Evolutionary conservation across 2,888 invertebrate species (phyloP).

Genomic region (Drosophila meridiana): DNA sequence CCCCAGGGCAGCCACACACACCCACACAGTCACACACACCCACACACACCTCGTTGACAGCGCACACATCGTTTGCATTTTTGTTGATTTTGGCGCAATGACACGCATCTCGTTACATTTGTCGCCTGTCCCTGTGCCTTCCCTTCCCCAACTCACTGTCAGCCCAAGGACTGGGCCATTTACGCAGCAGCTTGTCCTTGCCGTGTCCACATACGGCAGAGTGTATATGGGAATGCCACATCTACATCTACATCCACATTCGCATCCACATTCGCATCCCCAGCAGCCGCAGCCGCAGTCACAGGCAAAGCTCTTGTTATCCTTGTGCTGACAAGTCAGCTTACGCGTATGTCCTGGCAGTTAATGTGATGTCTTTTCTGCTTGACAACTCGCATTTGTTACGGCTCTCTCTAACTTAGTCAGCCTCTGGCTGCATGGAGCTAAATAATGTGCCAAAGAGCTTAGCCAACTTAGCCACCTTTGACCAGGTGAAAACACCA

Average conservation of each 20-base stretch:
- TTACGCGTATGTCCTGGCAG: conserved; percentile 39
- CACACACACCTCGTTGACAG: conserved; percentile 33
- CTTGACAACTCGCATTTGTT: conserved; percentile 27
- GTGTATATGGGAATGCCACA: neutral
- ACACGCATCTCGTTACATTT: conserved; percentile 75
- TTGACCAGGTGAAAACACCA: neutral
- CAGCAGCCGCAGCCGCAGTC: conserved; percentile 8
- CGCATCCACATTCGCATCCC: neutral
- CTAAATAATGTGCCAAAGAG: conserved; percentile 6
- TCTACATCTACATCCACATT: too few relatives aligned
- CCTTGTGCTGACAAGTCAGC: conserved; percentile 49
- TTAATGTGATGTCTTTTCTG: conserved; percentile 13
- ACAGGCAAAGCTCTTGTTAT: conserved; percentile 33
- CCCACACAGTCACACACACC: conserved; percentile 3
- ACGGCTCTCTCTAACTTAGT: conserved; percentile 8
- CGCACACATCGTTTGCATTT: conserved; percentile 77
- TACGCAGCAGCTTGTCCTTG: conserved; percentile 48
- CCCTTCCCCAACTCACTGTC: neutral
- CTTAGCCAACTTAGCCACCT: neutral
- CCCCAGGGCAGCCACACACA: conserved; percentile 3
- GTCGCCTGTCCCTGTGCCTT: conserved; percentile 9
- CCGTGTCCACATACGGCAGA: conserved; percentile 35
- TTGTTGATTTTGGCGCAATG: conserved; percentile 76
- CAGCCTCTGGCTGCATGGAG: neutral
- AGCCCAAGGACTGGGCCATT: conserved; percentile 27